These are phyloP conservation scores for Drosophila navojoa DNA, from an alignment of 1,140 invertebrate species.

Conservation along the genomic window DNA sequence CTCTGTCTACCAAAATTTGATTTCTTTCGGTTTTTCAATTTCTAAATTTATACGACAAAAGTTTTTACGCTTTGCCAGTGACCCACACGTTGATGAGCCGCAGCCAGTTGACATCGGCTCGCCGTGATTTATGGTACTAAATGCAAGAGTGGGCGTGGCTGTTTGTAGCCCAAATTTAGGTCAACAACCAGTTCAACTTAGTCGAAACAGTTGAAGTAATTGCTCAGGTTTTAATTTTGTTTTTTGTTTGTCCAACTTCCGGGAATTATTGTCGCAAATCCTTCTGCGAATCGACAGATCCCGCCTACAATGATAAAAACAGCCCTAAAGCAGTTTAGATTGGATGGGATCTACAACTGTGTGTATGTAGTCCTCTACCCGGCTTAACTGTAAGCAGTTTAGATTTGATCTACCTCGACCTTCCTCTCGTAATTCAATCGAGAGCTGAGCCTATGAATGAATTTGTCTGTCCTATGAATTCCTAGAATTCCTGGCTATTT, in stretches of 20 bases:
- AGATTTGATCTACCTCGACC: background rate
- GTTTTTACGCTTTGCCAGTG: conserved; percentile 8
- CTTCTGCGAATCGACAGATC: background rate
- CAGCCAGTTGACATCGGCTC: conserved; percentile 38
- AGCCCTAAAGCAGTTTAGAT: too few relatives aligned
- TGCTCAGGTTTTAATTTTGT: too few relatives aligned
- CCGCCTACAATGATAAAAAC: background rate
- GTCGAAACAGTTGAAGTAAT: too few relatives aligned
- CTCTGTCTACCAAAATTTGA: background rate
- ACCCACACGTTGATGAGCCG: conserved; percentile 57
- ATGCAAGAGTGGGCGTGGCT: too few relatives aligned
- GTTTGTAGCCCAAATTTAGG: too few relatives aligned
- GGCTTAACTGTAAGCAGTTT: too few relatives aligned
- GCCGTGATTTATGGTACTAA: conserved; percentile 17
- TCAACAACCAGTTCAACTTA: conserved; percentile 11
- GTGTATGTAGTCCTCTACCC: too few relatives aligned
- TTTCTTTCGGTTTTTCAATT: conserved; percentile 26
- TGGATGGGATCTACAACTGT: too few relatives aligned
- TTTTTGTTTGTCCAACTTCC: background rate
- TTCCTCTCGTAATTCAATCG: conserved; percentile 64
- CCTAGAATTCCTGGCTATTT: conserved; percentile 56
- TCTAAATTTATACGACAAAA: conserved; percentile 53
- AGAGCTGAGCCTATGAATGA: conserved; percentile 64
- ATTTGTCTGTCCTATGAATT: conserved; percentile 44
- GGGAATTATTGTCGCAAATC: conserved; percentile 1